Evolutionary conservation across 1,140 invertebrate genomes (phyloP).

Genomic region (Nymphalis io): DNA sequence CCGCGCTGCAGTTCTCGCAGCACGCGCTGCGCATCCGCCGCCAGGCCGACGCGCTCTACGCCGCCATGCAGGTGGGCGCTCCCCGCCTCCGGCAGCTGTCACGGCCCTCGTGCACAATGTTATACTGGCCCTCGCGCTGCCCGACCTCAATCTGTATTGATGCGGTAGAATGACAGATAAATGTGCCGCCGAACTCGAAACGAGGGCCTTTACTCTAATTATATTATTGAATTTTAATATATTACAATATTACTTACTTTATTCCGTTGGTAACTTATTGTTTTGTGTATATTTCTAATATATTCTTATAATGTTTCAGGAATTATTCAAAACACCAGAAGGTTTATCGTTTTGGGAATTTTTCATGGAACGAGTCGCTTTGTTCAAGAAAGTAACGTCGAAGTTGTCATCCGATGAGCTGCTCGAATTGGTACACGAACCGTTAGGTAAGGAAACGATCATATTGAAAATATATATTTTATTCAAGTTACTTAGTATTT

Average conservation of each 20-base stretch:
- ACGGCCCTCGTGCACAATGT: too few relatives aligned
- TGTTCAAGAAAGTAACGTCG: constrained; percentile 68
- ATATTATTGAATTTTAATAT: too few relatives aligned
- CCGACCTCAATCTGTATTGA: too few relatives aligned
- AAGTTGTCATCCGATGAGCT: constrained; percentile 62
- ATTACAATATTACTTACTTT: background rate
- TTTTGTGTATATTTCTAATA: background rate
- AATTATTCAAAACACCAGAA: constrained; percentile 64
- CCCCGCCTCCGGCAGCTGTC: too few relatives aligned
- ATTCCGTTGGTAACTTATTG: background rate
- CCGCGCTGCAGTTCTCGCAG: constrained; percentile 83
- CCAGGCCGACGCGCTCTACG: constrained; percentile 84
- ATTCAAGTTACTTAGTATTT: too few relatives aligned
- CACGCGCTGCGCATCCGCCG: constrained; percentile 85
- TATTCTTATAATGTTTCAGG: constrained; percentile 47
- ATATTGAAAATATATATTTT: background rate
- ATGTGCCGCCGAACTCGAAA: too few relatives aligned
- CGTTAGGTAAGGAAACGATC: constrained; percentile 54
- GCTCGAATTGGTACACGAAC: constrained; percentile 72
- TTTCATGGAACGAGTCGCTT: constrained; percentile 61
- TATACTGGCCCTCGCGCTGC: too few relatives aligned
- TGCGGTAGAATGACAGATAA: too few relatives aligned
- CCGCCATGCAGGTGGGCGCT: constrained; percentile 81
- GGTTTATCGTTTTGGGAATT: constrained; percentile 71
- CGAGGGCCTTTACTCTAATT: too few relatives aligned